Evolutionary conservation across 1,140 invertebrate species (phyloP).

Genomic region (Conopomorpha cramerella): DNA sequence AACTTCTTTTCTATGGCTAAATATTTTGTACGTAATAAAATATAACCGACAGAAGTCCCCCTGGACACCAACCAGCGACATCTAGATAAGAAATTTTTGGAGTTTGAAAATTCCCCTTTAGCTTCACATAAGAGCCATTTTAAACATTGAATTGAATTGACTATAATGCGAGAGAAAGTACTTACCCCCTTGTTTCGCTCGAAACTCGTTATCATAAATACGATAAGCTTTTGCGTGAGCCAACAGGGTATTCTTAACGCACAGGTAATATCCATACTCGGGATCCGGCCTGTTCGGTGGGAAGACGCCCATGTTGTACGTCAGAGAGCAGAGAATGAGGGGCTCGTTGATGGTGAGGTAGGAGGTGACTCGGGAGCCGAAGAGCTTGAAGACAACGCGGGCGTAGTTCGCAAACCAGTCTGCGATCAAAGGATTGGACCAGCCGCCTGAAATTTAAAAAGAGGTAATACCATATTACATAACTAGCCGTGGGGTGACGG

Average conservation of each 20-base stretch:
- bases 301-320: conserved; percentile 51
- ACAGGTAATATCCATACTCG: conserved; percentile 51
- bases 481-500: no score
- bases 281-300: conserved; percentile 48
- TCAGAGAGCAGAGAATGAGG: conserved; percentile 55
- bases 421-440: conserved; percentile 64
- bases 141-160: no score
- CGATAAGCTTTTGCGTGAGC: conserved; percentile 64
- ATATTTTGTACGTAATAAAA: background rate
- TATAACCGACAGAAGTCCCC: background rate
- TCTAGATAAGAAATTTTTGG: no score
- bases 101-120: no score
- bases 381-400: conserved; percentile 55
- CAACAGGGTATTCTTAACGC: conserved; percentile 58
- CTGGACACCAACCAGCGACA: no score
- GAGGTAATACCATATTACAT: no score
- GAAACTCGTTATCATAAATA: conserved; percentile 55
- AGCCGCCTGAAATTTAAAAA: conserved; percentile 57
- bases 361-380: conserved; percentile 63
- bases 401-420: conserved; percentile 66
- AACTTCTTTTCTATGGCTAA: no score
- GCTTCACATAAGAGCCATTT: no score
- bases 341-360: conserved; percentile 75
- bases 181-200: no score
- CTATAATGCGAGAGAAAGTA: no score